These are phyloP conservation scores for Fabriciana adippe DNA, from an alignment of 2,888 invertebrate genomes.

Conservation along the genomic window DNA sequence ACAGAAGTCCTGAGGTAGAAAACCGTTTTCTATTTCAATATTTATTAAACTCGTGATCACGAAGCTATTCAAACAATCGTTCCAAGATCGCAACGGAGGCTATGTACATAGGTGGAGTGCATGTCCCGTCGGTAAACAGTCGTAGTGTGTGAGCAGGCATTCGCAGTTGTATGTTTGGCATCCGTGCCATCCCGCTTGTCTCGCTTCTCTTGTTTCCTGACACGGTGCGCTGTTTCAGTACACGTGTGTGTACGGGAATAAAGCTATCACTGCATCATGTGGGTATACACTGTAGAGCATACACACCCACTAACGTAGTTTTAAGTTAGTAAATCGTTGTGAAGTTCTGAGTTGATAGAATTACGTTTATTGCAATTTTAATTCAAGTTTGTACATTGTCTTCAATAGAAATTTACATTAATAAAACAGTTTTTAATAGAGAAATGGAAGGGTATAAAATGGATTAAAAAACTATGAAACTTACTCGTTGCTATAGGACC, in stretches of 20 bases:
- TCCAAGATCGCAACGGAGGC: slow-evolving; percentile 30
- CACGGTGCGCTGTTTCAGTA: slow-evolving; percentile 18
- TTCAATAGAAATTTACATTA: neutral
- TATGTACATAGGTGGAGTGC: slow-evolving; percentile 34
- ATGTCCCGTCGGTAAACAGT: slow-evolving; percentile 29
- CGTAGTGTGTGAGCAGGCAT: slow-evolving; percentile 33
- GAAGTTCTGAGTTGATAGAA: slow-evolving; percentile 9
- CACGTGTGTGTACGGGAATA: slow-evolving; percentile 18
- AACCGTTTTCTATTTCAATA: slow-evolving; percentile 22
- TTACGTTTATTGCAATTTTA: slow-evolving; percentile 11
- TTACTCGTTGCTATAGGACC: slow-evolving; percentile 94
- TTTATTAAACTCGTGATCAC: slow-evolving; percentile 33
- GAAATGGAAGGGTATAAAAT: neutral
- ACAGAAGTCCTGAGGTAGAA: slow-evolving; percentile 5
- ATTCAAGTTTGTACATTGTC: neutral
- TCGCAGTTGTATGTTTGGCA: slow-evolving; percentile 33
- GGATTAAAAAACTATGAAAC: slow-evolving; percentile 53
- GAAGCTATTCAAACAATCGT: slow-evolving; percentile 36
- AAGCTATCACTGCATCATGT: slow-evolving; percentile 22
- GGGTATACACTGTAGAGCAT: slow-evolving; percentile 1
- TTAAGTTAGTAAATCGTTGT: slow-evolving; percentile 15
- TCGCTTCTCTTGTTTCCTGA: slow-evolving; percentile 29
- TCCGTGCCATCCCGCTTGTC: slow-evolving; percentile 29
- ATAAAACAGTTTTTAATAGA: neutral
- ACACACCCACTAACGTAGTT: slow-evolving; percentile 20